These are phyloP conservation scores for Myotis pilosus DNA, from an alignment of 2,797 vertebrate genomes.

Conservation along the genomic window DNA sequence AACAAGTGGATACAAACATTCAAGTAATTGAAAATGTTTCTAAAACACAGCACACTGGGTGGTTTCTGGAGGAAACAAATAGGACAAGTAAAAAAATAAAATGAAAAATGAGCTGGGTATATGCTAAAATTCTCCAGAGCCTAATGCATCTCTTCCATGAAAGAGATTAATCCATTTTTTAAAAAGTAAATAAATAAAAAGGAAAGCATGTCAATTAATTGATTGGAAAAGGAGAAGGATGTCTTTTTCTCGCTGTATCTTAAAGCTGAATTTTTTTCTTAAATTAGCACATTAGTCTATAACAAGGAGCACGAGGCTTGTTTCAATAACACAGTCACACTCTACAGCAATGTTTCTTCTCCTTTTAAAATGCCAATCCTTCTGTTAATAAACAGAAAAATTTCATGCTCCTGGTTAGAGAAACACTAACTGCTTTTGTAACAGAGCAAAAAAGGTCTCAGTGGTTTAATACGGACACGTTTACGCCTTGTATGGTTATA, in stretches of 20 bases:
- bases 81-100: neutral
- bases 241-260: neutral
- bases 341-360: neutral
- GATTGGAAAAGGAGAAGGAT: neutral
- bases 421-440: neutral
- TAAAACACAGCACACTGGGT: neutral
- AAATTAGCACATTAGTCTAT: neutral
- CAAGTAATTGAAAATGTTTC: neutral
- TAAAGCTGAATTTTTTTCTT: neutral
- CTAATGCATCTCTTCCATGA: neutral
- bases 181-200: neutral
- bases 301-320: neutral
- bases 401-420: neutral
- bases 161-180: neutral
- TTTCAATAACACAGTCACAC: neutral
- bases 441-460: neutral
- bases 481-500: neutral
- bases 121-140: neutral
- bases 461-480: neutral
- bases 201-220: constrained; percentile 1
- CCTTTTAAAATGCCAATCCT: neutral
- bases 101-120: neutral
- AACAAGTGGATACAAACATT: neutral
- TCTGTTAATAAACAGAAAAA: constrained; percentile 23
- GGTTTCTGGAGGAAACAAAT: constrained; percentile 23